A percentile compares a stretch with the other conserved stretches of the same genome.
These are phyloP conservation scores for Camptogramma bilineatum DNA, from an alignment of 2,888 invertebrate genomes.

Conservation along the genomic window DNA sequence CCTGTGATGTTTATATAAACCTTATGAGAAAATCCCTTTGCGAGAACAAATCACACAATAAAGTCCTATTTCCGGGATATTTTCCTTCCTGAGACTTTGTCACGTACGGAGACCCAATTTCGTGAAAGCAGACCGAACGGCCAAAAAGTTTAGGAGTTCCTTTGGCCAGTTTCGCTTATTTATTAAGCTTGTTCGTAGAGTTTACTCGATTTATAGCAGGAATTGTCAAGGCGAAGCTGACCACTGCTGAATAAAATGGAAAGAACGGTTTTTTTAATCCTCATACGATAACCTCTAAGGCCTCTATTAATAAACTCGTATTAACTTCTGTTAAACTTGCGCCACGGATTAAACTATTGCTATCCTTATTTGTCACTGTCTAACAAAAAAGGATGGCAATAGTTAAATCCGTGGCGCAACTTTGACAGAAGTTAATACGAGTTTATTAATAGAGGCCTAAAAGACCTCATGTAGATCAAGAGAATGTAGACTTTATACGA, in stretches of 20 bases:
- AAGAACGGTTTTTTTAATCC: no score
- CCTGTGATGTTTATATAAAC: constrained; percentile 4
- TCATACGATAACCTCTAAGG: no score
- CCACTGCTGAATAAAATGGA: background rate
- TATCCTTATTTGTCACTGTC: no score
- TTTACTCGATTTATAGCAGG: constrained; percentile 29
- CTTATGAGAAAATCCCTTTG: constrained; percentile 1
- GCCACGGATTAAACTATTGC: no score
- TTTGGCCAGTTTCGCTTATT: constrained; percentile 27
- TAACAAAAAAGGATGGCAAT: no score
- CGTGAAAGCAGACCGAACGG: constrained; percentile 21
- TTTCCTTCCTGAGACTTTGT: constrained; percentile 14
- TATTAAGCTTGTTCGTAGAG: constrained; percentile 26
- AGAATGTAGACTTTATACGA: no score
- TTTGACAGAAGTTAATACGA: no score
- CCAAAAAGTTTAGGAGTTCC: constrained; percentile 24
- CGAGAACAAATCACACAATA: constrained; percentile 12
- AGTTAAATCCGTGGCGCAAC: no score
- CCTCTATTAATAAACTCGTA: no score
- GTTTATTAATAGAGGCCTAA: no score
- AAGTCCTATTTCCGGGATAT: constrained; percentile 21
- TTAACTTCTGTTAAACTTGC: no score
- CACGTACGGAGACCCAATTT: constrained; percentile 26
- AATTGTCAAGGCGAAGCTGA: background rate
- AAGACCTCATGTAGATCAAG: no score